Conservation (phyloP, 2,113 vertebrate species). For the Microtus ochrogaster region DNA sequence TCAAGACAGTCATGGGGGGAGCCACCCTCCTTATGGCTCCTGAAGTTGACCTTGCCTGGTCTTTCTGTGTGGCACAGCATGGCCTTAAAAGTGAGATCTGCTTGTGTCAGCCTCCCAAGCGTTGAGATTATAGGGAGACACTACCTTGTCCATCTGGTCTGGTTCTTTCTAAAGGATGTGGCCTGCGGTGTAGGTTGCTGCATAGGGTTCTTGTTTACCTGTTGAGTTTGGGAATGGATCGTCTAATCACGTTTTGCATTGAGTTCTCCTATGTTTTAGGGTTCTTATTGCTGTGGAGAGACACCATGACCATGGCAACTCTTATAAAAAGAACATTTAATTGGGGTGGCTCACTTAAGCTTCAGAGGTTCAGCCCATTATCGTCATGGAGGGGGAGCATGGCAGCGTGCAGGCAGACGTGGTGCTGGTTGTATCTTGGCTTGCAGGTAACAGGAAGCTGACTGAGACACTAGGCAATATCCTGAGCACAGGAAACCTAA, state of each 20-base stretch:
- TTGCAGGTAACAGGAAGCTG: background rate
- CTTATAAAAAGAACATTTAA: background rate
- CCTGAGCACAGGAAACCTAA: background rate
- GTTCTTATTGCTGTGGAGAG: background rate
- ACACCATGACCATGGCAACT: background rate
- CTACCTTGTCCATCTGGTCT: background rate
- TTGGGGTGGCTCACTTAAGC: background rate
- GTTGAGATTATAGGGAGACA: background rate
- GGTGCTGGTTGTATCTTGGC: background rate
- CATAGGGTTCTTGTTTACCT: background rate
- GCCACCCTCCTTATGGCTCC: background rate
- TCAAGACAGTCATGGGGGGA: background rate
- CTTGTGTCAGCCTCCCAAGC: background rate
- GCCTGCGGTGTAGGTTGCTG: background rate
- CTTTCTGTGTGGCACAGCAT: background rate
- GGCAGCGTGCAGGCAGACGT: background rate
- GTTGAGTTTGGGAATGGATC: background rate
- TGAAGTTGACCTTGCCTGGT: background rate
- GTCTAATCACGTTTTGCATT: background rate
- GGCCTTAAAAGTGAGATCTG: background rate
- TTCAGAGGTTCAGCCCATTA: background rate
- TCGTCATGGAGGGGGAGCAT: background rate
- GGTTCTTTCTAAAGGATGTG: background rate
- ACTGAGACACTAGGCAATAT: background rate
- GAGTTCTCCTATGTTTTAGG: background rate